A percentile compares a stretch with the other conserved stretches of the same genome.
Evolutionary conservation across 1,140 invertebrate genomes (phyloP).

Genomic region (Mactra quadrangularis): DNA sequence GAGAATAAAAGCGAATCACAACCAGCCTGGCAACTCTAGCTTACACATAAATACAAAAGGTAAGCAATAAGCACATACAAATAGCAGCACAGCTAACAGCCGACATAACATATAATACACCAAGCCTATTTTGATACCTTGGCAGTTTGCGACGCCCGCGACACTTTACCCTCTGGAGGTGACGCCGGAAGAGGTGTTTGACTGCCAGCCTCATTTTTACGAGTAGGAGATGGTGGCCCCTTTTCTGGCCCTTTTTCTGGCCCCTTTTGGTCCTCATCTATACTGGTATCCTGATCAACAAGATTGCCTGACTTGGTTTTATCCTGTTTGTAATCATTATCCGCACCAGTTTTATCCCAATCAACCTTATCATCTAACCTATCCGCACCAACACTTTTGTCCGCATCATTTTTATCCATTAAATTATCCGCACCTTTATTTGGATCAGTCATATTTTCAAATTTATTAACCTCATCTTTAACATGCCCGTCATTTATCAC

Average conservation of each 20-base stretch:
- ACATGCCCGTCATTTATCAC: conserved; percentile 27
- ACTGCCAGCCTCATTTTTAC: not conserved
- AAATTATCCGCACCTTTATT: not conserved
- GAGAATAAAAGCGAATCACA: too few relatives aligned
- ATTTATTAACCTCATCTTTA: conserved; percentile 33
- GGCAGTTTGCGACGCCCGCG: not conserved
- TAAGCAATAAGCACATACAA: too few relatives aligned
- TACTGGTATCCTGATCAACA: not conserved
- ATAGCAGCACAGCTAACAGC: too few relatives aligned
- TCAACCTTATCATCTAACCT: not conserved
- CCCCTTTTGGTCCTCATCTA: not conserved
- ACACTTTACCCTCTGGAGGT: conserved; percentile 5
- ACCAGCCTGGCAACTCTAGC: too few relatives aligned
- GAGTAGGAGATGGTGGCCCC: not conserved
- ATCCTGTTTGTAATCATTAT: not conserved
- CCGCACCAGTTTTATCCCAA: not conserved
- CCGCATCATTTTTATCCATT: too few relatives aligned
- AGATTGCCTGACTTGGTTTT: too few relatives aligned
- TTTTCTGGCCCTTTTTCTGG: not conserved
- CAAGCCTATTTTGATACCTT: too few relatives aligned
- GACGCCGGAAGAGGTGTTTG: conserved; percentile 1
- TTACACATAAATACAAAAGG: too few relatives aligned
- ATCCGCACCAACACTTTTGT: not conserved
- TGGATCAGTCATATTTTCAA: not conserved
- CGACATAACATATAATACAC: too few relatives aligned